phyloP scores from a whole-genome alignment of 2,113 vertebrate species.

The Laticauda colubrina region DNA sequence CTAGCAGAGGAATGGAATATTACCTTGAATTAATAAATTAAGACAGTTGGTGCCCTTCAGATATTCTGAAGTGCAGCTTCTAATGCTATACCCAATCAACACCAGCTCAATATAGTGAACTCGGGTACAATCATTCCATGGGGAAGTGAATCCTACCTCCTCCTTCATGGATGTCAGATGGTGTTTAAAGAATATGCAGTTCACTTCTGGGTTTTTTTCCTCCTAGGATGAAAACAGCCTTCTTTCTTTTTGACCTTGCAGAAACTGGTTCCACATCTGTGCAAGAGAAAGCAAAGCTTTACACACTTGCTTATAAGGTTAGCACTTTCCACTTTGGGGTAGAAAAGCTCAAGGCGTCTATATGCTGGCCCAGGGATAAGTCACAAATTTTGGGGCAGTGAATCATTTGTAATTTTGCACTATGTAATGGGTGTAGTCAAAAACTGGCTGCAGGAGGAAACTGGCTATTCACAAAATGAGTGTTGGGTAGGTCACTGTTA shows the following conservation, averaged over 20 bases:
- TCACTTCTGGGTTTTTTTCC: neutral
- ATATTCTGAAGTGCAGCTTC: neutral
- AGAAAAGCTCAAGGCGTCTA: neutral
- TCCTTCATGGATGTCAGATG: neutral
- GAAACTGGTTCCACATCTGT: slow-evolving; percentile 72
- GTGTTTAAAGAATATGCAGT: neutral
- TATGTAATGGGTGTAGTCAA: neutral
- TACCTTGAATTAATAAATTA: neutral
- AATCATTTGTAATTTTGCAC: neutral
- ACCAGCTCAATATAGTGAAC: neutral
- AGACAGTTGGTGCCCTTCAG: neutral
- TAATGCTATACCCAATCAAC: neutral
- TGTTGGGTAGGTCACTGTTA: neutral
- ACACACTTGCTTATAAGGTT: slow-evolving; percentile 83
- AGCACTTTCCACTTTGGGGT: slow-evolving; percentile 39
- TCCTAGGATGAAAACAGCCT: slow-evolving; percentile 94
- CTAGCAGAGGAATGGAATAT: neutral
- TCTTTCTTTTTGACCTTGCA: slow-evolving; percentile 94
- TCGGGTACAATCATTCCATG: neutral
- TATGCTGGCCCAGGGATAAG: neutral
- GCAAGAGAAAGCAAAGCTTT: slow-evolving; percentile 77
- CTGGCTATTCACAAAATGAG: neutral
- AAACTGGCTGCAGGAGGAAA: neutral
- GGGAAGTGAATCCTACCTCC: neutral
- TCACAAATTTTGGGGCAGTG: neutral